A percentile compares a stretch with the other conserved stretches of the same genome.
Conservation (phyloP, 2,113 vertebrate species). For the Chaenocephalus aceratus region DNA sequence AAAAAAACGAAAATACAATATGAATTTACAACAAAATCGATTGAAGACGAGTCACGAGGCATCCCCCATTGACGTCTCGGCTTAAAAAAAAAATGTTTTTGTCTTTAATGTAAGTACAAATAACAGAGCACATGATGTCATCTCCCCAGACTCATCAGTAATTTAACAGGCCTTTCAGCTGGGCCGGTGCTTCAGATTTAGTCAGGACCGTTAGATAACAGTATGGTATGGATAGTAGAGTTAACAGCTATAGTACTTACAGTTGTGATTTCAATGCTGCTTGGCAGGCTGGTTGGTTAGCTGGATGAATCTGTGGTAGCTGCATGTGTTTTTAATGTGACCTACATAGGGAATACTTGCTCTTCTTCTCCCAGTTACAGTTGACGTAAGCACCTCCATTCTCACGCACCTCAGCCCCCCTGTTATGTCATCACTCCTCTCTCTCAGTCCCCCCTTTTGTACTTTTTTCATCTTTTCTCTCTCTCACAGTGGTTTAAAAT, state of each 20-base stretch:
- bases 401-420: conserved; percentile 64
- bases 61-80: neutral
- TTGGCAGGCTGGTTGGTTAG: conserved; percentile 41
- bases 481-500: conserved; percentile 44
- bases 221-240: neutral
- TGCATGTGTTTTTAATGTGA: conserved; percentile 82
- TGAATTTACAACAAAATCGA: neutral
- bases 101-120: neutral
- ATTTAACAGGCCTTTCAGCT: conserved; percentile 32
- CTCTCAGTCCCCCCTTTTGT: conserved; percentile 28
- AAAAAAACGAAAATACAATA: neutral
- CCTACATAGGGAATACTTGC: conserved; percentile 79
- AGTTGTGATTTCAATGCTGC: conserved; percentile 35
- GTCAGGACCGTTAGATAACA: conserved; percentile 1
- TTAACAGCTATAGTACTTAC: conserved; percentile 6
- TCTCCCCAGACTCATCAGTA: conserved; percentile 40
- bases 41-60: neutral
- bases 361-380: conserved; percentile 83
- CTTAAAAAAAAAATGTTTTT: neutral
- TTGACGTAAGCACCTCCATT: conserved; percentile 76
- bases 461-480: conserved; percentile 38
- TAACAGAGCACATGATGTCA: conserved; percentile 5
- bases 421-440: conserved; percentile 79
- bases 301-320: conserved; percentile 59
- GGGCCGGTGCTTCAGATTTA: conserved; percentile 22